Base-by-base conservation (phyloP, 2,113 vertebrate species). In the Alectura lathami region DNA sequence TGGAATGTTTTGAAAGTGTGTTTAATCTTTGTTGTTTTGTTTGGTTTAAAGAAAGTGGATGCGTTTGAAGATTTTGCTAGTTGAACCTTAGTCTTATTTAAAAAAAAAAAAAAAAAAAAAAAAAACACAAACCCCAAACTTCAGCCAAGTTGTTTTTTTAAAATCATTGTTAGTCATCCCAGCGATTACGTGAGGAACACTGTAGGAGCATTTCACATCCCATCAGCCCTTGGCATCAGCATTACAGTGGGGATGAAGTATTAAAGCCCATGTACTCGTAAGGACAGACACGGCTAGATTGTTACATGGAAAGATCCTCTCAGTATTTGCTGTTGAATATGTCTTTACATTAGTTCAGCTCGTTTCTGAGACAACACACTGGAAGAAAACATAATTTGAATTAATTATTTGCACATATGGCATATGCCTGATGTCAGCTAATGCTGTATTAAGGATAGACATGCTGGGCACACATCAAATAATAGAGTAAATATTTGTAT, bases 401-500 rank as follows among this genome's bases (percentile, higher is more conserved):
- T 98, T 98, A 98, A 98, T 98, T 98, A 97, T 98, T 98, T 96
- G 97, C 18, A 60, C 97, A 97, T 98, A 98, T 97, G 97, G 97
- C 95, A 91, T 91, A 79, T 86, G 96, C 97, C 96, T 96, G 96
- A 97, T 98, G 97, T 98, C 97, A 97, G 96, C 97, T 98, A 98
- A 96, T 97, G 97, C 96, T 96, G 92, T 96, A 96, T 97, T 98
- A 98, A 97, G 94, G 93, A 96, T 96, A 97, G 97, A 94, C 97
- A 96, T 97, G 96, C 98, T 98, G 98, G 97, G 97, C 95, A 97
- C 97, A 96, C 95, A 96, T 97, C 97, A 98, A 98, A 97, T 97
- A 98, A 96, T 94, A 96, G 93, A 97, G 97, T 98, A 98, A 98
- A 98, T 98, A 98, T 98, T 98, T 97, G 97, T 96, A 97, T 98